A percentile compares a stretch with the other conserved stretches of the same genome.
These are phyloP conservation scores for Spinus pinus DNA, from an alignment of 2,797 vertebrate genomes.

Conservation along the genomic window DNA sequence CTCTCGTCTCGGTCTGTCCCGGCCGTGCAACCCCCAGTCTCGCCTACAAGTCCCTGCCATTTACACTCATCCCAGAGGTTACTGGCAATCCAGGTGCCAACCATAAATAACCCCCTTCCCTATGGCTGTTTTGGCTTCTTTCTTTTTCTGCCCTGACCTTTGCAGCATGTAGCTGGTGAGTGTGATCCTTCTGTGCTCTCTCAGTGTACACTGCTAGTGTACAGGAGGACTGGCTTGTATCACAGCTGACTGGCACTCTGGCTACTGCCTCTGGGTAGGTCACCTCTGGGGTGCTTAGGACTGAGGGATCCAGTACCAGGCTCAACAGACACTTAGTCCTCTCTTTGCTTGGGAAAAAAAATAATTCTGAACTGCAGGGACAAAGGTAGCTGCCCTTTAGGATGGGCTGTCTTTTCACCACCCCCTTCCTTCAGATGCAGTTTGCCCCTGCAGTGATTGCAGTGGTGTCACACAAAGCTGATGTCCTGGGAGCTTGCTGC, in stretches of 20 bases:
- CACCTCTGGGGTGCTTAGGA: neutral
- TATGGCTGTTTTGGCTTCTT: neutral
- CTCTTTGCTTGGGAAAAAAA: neutral
- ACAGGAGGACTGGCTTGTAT: neutral
- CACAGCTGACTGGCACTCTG: neutral
- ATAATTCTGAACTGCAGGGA: neutral
- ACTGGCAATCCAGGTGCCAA: neutral
- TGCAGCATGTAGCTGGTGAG: neutral
- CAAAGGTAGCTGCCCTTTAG: neutral
- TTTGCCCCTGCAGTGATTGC: neutral
- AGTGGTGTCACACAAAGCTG: neutral
- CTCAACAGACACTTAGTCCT: neutral
- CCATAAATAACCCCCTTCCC: neutral
- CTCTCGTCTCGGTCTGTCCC: too few species aligned
- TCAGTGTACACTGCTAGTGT: rapidly evolving
- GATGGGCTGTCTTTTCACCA: neutral
- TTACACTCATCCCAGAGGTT: neutral
- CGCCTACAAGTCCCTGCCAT: too few species aligned
- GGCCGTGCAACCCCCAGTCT: too few species aligned
- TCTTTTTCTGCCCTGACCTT: neutral
- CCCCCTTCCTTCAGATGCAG: neutral
- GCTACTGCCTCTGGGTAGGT: neutral
- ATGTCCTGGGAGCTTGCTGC: neutral
- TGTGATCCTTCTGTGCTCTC: neutral
- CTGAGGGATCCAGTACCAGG: neutral